Evolutionary conservation across 23 tunicate genomes (phyloP), one percentile per base, ranked within the genome.

Genomic region (Trididemnum nubilum): DNA sequence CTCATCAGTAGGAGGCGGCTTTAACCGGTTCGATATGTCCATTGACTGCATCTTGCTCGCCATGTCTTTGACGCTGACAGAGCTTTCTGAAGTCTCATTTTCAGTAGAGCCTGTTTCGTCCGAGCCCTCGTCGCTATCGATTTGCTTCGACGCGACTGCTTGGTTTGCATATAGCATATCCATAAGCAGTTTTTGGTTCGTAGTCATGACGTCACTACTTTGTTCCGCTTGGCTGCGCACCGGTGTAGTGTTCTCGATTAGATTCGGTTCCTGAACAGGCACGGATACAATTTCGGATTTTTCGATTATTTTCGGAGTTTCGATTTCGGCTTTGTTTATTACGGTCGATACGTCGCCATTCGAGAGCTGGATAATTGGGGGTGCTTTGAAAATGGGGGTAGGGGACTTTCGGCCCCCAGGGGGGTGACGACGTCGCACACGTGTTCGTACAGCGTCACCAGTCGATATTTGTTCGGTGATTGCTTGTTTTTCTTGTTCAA

Each of bases 81-180:
- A 9, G 35, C 72, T 63, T 4, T 78, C 82, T 2, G 73, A 63
- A 22, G 64, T 80, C 35, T 77, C 81, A 37, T 77, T 77, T 54
- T 77, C 81, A 54, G 67, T 33, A 1, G 81, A 51, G 9, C 37
- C 66, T 36, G 81, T 77, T 31, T 72, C 96, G 37, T 79, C 82
- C 5, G 97, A 86, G 31, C 88, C 88, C 37, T 92, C 97, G 82
- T 92, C 91, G 38, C 91, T 86, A 35, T 92, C 97, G 0, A 83
- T 73, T 34, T 79, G 91, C 57, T 79, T 92, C 64, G 71, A 71
- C 5, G 85, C 85, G 19, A 92, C 91, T 1, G 83, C 97, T 49
- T 86, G 97, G 63, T 92, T 92, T 28, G 97, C 71, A 64, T 92
- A 92, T 19, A 92, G 84, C 91, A 92, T 92, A 40, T 92, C 97